A percentile compares a stretch with the other conserved stretches of the same genome.
phyloP scores from a whole-genome alignment of 2,797 vertebrate species.

The Distichodus sexfasciatus region DNA sequence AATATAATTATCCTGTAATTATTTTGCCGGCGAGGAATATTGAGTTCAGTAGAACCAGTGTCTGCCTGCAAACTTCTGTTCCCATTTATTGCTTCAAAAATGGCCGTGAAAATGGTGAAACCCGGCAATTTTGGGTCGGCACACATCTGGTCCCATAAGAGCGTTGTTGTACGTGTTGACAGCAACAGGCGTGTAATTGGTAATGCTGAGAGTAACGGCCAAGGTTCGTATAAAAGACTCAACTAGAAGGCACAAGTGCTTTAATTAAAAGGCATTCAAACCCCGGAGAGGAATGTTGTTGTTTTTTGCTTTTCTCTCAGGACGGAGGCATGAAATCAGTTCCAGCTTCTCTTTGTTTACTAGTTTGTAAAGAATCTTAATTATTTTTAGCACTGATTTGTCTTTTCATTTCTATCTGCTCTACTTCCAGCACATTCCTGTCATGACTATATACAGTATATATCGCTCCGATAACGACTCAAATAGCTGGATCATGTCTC shows the following conservation, averaged over 20 bases:
- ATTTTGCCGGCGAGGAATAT: no score
- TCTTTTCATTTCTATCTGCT: no score
- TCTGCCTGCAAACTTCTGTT: background rate
- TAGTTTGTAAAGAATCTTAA: no score
- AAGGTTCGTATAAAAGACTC: constrained; percentile 46
- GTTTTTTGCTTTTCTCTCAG: constrained; percentile 62
- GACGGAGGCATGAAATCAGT: background rate
- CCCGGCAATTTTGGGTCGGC: constrained; percentile 51
- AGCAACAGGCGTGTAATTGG: constrained; percentile 40
- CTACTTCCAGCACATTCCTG: no score
- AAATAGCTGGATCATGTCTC: no score
- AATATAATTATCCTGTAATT: no score
- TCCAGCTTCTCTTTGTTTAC: background rate
- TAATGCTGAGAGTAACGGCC: background rate
- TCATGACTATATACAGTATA: no score
- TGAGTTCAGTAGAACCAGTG: no score
- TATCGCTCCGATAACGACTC: no score
- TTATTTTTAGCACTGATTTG: no score
- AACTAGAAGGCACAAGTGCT: constrained; percentile 51
- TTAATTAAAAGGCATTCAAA: constrained; percentile 73
- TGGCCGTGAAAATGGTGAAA: constrained; percentile 50
- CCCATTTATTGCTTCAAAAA: constrained; percentile 1
- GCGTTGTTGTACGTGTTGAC: constrained; percentile 50
- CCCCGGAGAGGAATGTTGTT: constrained; percentile 68
- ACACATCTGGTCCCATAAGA: constrained; percentile 63